phyloP scores from a whole-genome alignment of 2,888 invertebrate genomes.

The Melitaea athalia region DNA sequence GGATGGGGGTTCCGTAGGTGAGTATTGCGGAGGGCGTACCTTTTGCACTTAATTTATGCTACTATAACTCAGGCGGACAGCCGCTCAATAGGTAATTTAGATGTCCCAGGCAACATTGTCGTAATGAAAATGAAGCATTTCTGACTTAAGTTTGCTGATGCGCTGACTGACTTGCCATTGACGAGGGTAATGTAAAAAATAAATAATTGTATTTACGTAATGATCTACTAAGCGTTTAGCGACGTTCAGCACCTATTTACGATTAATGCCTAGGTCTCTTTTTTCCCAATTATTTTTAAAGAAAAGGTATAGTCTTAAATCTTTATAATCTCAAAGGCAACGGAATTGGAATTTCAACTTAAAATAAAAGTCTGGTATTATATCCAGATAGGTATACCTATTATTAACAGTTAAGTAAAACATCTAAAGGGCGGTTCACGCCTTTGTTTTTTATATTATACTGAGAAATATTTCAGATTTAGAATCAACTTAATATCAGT shows the following conservation, averaged over 20 bases:
- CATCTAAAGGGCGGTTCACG: constrained; percentile 66
- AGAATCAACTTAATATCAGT: constrained; percentile 48
- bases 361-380: constrained; percentile 62
- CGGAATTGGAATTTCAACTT: constrained; percentile 48
- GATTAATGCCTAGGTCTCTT: too few species aligned
- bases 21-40: constrained; percentile 66
- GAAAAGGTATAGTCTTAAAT: constrained; percentile 37
- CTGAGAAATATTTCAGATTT: constrained; percentile 22
- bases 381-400: constrained; percentile 61
- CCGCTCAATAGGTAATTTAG: constrained; percentile 79
- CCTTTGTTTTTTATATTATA: constrained; percentile 50
- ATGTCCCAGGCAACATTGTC: constrained; percentile 77
- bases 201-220: neutral
- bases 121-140: constrained; percentile 69
- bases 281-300: neutral
- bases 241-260: too few species aligned
- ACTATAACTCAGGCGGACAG: constrained; percentile 77
- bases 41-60: constrained; percentile 72
- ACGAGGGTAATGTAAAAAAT: neutral
- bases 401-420: constrained; percentile 74
- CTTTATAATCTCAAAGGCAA: constrained; percentile 24
- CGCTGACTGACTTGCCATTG: constrained; percentile 9
- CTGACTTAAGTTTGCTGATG: constrained; percentile 43
- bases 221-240: neutral
- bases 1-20: constrained; percentile 53